A percentile compares a stretch with the other conserved stretches of the same genome.
These are phyloP conservation scores for Petrolisthes manimaculis DNA, from an alignment of 2,888 invertebrate species.

Conservation along the genomic window DNA sequence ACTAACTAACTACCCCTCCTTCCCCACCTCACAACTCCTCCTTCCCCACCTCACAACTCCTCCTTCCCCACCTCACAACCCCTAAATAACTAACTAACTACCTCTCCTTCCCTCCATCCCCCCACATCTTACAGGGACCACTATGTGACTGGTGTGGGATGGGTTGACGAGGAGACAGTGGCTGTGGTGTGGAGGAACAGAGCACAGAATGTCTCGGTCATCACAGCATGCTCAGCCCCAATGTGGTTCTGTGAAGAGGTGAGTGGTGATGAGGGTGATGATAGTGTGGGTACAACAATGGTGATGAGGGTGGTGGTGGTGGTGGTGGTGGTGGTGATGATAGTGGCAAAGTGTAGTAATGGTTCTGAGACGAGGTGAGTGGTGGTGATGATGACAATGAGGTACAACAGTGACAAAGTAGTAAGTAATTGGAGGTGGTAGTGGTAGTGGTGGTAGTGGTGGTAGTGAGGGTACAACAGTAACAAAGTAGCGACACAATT, in stretches of 20 bases:
- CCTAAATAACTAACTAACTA: not conserved
- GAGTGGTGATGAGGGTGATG: conserved; percentile 67
- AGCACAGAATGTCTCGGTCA: conserved; percentile 89
- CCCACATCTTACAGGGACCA: conserved; percentile 78
- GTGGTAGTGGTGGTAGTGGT: no score
- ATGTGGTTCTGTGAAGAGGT: conserved; percentile 90
- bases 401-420: no score
- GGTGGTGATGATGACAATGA: not conserved
- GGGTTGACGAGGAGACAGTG: conserved; percentile 88
- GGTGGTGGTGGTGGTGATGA: not conserved
- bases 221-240: conserved; percentile 89
- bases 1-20: not conserved
- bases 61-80: not conserved
- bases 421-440: no score
- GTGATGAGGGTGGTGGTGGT: not conserved
- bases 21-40: not conserved
- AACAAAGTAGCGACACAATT: no score
- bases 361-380: not conserved
- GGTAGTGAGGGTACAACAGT: no score
- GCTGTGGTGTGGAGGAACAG: conserved; percentile 94
- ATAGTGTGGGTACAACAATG: not conserved
- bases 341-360: not conserved
- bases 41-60: not conserved
- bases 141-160: conserved; percentile 90
- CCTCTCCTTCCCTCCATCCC: not conserved